These are phyloP conservation scores for Xiphophorus couchianus DNA, from an alignment of 2,113 vertebrate genomes.

Conservation along the genomic window DNA sequence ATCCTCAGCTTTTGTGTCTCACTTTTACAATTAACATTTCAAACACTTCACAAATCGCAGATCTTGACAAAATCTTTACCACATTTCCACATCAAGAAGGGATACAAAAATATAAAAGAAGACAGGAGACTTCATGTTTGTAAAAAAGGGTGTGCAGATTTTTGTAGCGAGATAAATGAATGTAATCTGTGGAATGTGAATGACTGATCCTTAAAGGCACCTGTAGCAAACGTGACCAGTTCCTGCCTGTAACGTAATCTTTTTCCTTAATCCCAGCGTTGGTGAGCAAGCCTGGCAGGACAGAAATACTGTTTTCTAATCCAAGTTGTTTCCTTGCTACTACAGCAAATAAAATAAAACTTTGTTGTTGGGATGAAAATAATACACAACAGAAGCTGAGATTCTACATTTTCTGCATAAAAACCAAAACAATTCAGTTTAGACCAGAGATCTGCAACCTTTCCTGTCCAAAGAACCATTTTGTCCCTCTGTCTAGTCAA, in stretches of 20 bases:
- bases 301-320: neutral
- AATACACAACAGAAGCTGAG: no score
- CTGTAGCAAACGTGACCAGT: conserved; percentile 17
- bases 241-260: conserved; percentile 9
- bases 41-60: neutral
- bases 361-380: no score
- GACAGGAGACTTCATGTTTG: conserved; percentile 5
- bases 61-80: conserved; percentile 10
- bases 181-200: conserved; percentile 24
- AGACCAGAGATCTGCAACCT: no score
- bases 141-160: conserved; percentile 24
- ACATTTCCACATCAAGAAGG: conserved; percentile 30
- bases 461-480: no score
- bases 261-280: neutral
- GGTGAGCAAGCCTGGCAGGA: neutral
- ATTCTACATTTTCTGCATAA: no score
- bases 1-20: conserved; percentile 11
- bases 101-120: conserved; percentile 2
- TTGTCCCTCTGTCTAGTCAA: no score
- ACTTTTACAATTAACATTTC: conserved; percentile 15
- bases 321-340: neutral
- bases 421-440: no score
- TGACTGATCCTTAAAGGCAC: conserved; percentile 17
- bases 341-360: neutral
- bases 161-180: conserved; percentile 25